phyloP scores from a whole-genome alignment of 2,797 vertebrate genomes.

The Sparidentex hasta region DNA sequence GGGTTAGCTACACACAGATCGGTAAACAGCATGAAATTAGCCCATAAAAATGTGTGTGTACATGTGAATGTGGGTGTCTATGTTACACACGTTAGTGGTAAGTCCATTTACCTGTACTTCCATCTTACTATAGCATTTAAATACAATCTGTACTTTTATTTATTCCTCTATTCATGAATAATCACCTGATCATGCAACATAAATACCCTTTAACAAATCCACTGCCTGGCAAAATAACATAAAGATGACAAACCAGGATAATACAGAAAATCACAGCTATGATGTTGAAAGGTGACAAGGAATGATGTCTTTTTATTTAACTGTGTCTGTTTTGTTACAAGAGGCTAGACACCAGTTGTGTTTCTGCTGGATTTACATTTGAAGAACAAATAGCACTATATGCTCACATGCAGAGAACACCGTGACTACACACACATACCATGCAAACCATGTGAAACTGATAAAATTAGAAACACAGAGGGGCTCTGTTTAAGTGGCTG shows the following conservation, averaged over 20 bases:
- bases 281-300: constrained; percentile 1
- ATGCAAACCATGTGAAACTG: constrained; percentile 54
- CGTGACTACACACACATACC: constrained; percentile 5
- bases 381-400: constrained; percentile 36
- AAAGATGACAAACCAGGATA: not conserved
- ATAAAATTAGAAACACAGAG: constrained; percentile 64
- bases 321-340: not conserved
- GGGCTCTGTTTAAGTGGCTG: constrained; percentile 57
- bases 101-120: not conserved
- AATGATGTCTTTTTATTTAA: not conserved
- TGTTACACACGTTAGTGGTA: constrained; percentile 10
- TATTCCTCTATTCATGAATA: not conserved
- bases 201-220: not conserved
- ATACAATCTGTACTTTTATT: constrained; percentile 3
- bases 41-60: constrained; percentile 61
- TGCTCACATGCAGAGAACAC: not conserved
- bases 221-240: not conserved
- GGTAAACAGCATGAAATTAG: constrained; percentile 78
- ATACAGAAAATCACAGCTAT: not conserved
- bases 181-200: not conserved
- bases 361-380: constrained; percentile 35
- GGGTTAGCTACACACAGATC: constrained; percentile 53
- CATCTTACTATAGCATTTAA: constrained; percentile 11
- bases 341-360: constrained; percentile 18
- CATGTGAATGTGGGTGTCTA: constrained; percentile 9